Evolutionary conservation across 2,113 vertebrate species (phyloP), one percentile per base, ranked within the genome.

Genomic region (Cololabis saira): DNA sequence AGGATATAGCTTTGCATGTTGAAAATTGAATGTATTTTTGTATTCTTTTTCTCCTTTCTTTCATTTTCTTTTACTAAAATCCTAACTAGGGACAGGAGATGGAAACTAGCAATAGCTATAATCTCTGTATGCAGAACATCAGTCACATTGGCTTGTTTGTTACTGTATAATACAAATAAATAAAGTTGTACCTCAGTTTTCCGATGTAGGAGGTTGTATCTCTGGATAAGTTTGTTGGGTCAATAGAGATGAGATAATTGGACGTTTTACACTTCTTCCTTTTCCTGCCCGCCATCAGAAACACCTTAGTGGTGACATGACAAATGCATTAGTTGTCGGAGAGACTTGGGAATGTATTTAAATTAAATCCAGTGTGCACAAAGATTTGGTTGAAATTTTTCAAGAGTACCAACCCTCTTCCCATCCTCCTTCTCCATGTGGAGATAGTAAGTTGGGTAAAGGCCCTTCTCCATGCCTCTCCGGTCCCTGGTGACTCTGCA

Each of bases 231-330:
- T 96, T 92, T 12, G 90, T 94, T 0, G 95, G 94, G 65, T 96
- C 94, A 24, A 92, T 87, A 16, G 95, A 96, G 67, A 97, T 95
- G 33, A 97, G 93, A 60, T 97, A 96, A 78, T 96, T 96, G 13
- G 95, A 95, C 0, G 96, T 96, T 89, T 93, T 96, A 80, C 95
- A 94, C 64, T 92, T 94, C 74, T 95, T 96, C 54, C 96, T 92
- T 76, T 96, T 97, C 19, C 95, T 92, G 19, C 93, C 95, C 4
- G 95, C 94, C 91, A 96, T 93, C 14, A 97, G 90, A 86, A 96
- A 96, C 13, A 93, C 90, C 95, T 95, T 59, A 12, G 10, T 40
- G 57, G 22, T 16, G 21, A 52, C 33, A 57, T 8, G 61, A 71
- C 22, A 24, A 52, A 62, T 44, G 16, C 8, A 49, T 21, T 9